Percentiles rank a stretch among this genome's conserved stretches.
These are phyloP conservation scores for Dione vanillae DNA, from an alignment of 2,888 invertebrate species.

Conservation along the genomic window DNA sequence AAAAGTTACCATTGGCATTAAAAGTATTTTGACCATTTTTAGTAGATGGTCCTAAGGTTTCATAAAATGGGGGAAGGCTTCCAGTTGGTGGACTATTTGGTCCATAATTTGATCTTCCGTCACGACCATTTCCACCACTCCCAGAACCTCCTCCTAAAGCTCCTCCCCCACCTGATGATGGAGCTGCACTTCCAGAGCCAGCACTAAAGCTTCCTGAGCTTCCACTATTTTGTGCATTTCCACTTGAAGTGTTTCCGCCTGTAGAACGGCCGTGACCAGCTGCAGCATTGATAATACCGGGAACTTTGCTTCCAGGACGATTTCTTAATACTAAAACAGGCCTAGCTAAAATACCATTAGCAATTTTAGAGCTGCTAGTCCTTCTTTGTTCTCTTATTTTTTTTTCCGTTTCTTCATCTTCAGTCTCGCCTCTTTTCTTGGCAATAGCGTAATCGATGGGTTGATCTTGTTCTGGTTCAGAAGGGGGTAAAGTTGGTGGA, in stretches of 20 bases:
- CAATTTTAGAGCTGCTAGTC: conserved; percentile 87
- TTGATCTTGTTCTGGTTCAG: conserved; percentile 91
- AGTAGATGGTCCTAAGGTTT: conserved; percentile 86
- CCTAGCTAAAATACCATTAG: conserved; percentile 81
- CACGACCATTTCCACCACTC: conserved; percentile 91
- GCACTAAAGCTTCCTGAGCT: conserved; percentile 82
- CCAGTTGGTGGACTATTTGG: conserved; percentile 95
- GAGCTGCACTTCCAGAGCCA: conserved; percentile 82
- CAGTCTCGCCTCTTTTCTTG: conserved; percentile 88
- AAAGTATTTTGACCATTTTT: conserved; percentile 91
- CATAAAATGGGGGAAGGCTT: conserved; percentile 94
- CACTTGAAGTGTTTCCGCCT: conserved; percentile 82
- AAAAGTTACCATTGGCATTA: conserved; percentile 87
- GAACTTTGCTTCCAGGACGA: conserved; percentile 83
- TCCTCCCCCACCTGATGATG: conserved; percentile 85
- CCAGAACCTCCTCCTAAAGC: conserved; percentile 88
- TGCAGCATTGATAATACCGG: conserved; percentile 88
- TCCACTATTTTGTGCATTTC: conserved; percentile 80
- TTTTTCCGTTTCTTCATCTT: conserved; percentile 88
- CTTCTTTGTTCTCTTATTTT: conserved; percentile 88
- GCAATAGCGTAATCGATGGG: conserved; percentile 95
- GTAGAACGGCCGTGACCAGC: conserved; percentile 91
- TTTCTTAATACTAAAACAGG: conserved; percentile 84
- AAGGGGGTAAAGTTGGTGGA: conserved; percentile 76
- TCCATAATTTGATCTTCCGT: conserved; percentile 93